Conservation (phyloP, 2,888 invertebrate genomes). For the Melieria omissa region DNA sequence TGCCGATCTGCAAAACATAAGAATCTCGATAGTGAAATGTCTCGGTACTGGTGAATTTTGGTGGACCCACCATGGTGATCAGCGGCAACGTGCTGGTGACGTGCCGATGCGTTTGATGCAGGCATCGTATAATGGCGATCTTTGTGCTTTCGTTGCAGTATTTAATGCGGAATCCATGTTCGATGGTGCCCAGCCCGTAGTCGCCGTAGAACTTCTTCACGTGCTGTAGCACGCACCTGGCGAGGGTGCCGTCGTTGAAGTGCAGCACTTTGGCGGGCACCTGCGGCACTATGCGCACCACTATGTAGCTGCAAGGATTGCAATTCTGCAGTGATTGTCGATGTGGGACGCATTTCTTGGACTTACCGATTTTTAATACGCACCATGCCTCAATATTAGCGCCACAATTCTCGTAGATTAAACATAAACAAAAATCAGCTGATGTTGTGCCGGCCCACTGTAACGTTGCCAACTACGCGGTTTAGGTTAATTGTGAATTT, state of each 20-base stretch:
- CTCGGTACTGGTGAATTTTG: background rate
- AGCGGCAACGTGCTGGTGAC: constrained; percentile 77
- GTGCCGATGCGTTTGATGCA: constrained; percentile 81
- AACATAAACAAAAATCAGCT: constrained; percentile 40
- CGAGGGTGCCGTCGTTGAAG: constrained; percentile 66
- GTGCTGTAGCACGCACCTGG: constrained; percentile 69
- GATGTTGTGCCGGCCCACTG: background rate
- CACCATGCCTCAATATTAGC: constrained; percentile 68
- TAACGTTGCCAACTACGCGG: no score
- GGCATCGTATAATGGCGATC: constrained; percentile 77
- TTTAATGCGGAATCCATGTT: constrained; percentile 79
- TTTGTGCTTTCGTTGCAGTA: constrained; percentile 82
- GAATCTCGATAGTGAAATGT: background rate
- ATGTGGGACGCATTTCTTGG: constrained; percentile 5
- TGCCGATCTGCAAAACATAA: constrained; percentile 68
- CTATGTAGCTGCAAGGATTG: constrained; percentile 71
- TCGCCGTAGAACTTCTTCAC: constrained; percentile 80
- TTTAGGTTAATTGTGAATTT: no score
- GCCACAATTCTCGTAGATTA: constrained; percentile 16
- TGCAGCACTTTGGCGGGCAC: constrained; percentile 60
- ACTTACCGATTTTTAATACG: constrained; percentile 75
- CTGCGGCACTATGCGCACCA: constrained; percentile 72
- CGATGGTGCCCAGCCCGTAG: constrained; percentile 78
- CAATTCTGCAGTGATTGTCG: constrained; percentile 12
- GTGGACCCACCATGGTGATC: constrained; percentile 69